These are phyloP conservation scores for Beaufortia kweichowensis DNA, from an alignment of 2,113 vertebrate genomes.

Conservation along the genomic window DNA sequence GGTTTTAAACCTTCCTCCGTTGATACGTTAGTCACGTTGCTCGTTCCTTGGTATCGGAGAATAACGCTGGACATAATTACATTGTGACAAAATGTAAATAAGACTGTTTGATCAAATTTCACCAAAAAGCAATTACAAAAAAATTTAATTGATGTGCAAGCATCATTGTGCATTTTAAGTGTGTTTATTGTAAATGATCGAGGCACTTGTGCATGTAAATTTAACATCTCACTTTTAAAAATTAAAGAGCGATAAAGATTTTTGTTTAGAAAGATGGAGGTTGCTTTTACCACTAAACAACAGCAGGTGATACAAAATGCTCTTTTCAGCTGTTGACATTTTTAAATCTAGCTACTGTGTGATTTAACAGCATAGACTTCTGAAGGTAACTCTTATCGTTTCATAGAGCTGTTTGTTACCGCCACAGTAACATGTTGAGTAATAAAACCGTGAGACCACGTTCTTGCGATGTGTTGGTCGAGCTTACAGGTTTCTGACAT, in stretches of 20 bases:
- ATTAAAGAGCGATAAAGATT: background rate
- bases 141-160: conserved; percentile 8
- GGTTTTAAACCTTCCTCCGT: conserved; percentile 6
- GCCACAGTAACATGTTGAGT: background rate
- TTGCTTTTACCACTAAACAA: background rate
- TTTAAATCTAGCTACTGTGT: no score
- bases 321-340: no score
- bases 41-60: background rate
- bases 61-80: conserved; percentile 1
- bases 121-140: conserved; percentile 11
- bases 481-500: background rate
- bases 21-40: conserved; percentile 11
- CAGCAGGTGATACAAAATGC: no score
- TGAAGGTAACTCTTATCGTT: background rate
- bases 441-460: no score
- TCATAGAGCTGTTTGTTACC: background rate
- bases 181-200: background rate
- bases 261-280: background rate
- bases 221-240: background rate
- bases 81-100: conserved; percentile 30
- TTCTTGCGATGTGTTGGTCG: background rate
- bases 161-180: conserved; percentile 3
- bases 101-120: conserved; percentile 28
- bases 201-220: no score
- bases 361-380: no score